These are phyloP conservation scores for Takifugu bimaculatus DNA, from an alignment of 2,113 vertebrate genomes.

Conservation along the genomic window DNA sequence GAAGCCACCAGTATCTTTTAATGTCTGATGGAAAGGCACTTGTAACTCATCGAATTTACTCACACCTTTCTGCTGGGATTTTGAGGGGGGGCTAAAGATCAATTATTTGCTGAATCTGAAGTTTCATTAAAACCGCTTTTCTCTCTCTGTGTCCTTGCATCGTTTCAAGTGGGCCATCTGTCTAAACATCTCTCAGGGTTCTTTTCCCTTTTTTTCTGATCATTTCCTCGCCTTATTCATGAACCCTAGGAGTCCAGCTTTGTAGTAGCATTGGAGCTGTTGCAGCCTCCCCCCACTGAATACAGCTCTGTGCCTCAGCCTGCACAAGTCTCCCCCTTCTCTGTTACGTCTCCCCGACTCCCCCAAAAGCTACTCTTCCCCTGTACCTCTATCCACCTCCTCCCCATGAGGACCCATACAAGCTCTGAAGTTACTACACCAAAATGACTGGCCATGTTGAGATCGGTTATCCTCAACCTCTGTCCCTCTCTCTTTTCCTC, in stretches of 20 bases:
- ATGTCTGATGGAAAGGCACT: slow-evolving; percentile 72
- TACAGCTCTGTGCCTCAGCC: slow-evolving; percentile 86
- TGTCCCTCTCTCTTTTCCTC: slow-evolving; percentile 43
- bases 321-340: slow-evolving; percentile 65
- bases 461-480: slow-evolving; percentile 71
- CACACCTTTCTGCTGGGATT: slow-evolving; percentile 78
- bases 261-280: slow-evolving; percentile 93
- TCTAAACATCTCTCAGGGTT: slow-evolving; percentile 96
- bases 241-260: slow-evolving; percentile 98
- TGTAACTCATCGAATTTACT: slow-evolving; percentile 80
- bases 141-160: slow-evolving; percentile 80
- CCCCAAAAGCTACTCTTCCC: slow-evolving; percentile 51
- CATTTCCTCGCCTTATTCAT: slow-evolving; percentile 99
- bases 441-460: slow-evolving; percentile 91
- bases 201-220: slow-evolving; percentile 89
- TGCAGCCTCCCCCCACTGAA: slow-evolving; percentile 92
- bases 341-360: slow-evolving; percentile 39
- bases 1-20: slow-evolving; percentile 72
- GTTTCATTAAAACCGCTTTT: slow-evolving; percentile 94
- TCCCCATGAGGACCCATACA: slow-evolving; percentile 79
- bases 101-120: slow-evolving; percentile 93
- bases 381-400: slow-evolving; percentile 68
- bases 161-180: slow-evolving; percentile 99
- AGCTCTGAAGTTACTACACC: slow-evolving; percentile 92
- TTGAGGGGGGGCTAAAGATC: slow-evolving; percentile 78